Conservation (phyloP, 2,113 vertebrate species). For the Trogon melanurus region DNA sequence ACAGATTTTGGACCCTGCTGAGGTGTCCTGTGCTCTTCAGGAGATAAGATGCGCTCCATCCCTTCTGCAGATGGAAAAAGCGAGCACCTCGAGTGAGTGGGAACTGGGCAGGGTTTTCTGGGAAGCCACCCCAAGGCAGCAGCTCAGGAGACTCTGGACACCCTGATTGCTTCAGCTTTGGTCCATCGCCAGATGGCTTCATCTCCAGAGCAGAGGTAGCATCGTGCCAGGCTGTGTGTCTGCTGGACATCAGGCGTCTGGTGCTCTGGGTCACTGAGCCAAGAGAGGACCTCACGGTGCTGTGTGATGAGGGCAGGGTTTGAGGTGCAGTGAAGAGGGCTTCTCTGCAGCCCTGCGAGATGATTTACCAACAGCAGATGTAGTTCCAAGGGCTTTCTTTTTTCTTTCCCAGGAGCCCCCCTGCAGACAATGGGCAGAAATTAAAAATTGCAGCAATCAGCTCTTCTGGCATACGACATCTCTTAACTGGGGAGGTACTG, state of each 20-base stretch:
- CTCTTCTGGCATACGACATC: background rate
- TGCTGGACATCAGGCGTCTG: background rate
- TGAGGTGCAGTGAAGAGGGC: background rate
- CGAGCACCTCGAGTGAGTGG: accelerated
- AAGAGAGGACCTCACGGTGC: background rate
- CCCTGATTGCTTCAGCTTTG: background rate
- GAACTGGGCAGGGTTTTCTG: background rate
- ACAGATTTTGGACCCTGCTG: background rate
- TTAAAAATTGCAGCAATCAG: background rate
- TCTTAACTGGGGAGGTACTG: background rate
- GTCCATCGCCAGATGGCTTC: background rate
- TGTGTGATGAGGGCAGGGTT: background rate
- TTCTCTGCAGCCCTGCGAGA: background rate
- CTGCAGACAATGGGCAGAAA: background rate
- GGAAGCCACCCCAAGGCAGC: background rate
- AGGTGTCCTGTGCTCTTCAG: background rate
- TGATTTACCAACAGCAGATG: background rate
- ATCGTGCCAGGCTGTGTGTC: accelerated
- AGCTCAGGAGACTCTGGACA: background rate
- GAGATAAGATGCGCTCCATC: accelerated
- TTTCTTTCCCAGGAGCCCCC: background rate
- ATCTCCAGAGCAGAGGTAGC: background rate
- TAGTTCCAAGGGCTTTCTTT: background rate
- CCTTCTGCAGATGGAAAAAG: background rate
- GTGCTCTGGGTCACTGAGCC: too few species aligned